Base-by-base conservation (phyloP, 2,888 invertebrate genomes). In the Tillus elongatus region DNA sequence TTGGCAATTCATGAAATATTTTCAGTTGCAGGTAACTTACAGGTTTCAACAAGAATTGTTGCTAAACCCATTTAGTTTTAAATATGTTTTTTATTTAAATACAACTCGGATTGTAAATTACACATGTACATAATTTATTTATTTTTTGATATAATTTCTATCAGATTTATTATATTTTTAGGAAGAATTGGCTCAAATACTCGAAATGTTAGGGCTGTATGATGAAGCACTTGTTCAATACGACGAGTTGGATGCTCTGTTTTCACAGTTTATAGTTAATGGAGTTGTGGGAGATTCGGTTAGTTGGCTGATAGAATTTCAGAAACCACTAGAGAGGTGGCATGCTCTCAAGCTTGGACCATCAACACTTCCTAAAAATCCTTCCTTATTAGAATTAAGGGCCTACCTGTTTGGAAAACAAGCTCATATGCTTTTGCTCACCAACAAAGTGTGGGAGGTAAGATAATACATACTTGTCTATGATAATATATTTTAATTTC, bases 201-300 rank as follows among this genome's bases (percentile, higher is more conserved):
- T 92, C 54, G 90, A 95, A 73, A 92, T 92, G 84, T 69, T 96
- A 47, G 90, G 90, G 39, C 71, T 96, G 45, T 82, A 87, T 57
- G 91, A 93, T 49, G 95, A 96, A 68, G 90, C 95, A 9, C 69
- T 96, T 49, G 87, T 96, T 37, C 96, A 96, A 59, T 97, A 95
- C 63, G 96, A 96, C 62, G 96, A 96, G 68, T 70, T 97, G 56
- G 95, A 96, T 69, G 95, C 93, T 33, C 74, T 96, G 50, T 93
- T 96, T 64, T 91, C 93, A 2, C 95, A 96, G 69, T 95, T 93
- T 68, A 83, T 96, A 37, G 80, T 91, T 48, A 93, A 93, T 68
- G 87, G 90, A n/a, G 84, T 86, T 56, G 77, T 86, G 46, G 84
- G 88, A 42, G 90, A 88, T 55, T 80, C 82, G 56, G 86, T 89